These are phyloP conservation scores for Gasterosteus nipponicus DNA, from an alignment of 2,113 vertebrate genomes.

Conservation along the genomic window DNA sequence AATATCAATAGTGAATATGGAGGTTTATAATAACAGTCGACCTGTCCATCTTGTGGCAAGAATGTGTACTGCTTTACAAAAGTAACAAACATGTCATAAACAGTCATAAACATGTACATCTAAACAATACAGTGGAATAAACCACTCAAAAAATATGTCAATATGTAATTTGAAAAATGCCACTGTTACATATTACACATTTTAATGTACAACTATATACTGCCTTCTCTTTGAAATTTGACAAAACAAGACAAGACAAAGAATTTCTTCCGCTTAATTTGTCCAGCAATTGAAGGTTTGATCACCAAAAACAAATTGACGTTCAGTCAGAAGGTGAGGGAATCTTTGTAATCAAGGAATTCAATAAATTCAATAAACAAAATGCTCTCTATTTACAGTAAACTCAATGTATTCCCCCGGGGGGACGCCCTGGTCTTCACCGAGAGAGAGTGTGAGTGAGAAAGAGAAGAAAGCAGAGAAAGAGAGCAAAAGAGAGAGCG, in stretches of 20 bases:
- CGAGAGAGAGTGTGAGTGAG: background rate
- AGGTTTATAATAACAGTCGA: background rate
- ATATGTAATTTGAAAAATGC: background rate
- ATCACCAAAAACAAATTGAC: background rate
- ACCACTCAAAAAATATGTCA: background rate
- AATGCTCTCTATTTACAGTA: slow-evolving; percentile 54
- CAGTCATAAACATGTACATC: background rate
- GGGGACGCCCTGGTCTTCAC: slow-evolving; percentile 42
- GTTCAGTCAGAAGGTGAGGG: background rate
- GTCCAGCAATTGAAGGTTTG: background rate
- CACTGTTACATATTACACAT: background rate
- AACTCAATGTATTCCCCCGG: slow-evolving; percentile 53
- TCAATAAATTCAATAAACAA: slow-evolving; percentile 43
- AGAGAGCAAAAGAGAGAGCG: slow-evolving; percentile 11
- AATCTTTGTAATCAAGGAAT: slow-evolving; percentile 18
- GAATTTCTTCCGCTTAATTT: background rate
- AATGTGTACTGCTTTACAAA: slow-evolving; percentile 17
- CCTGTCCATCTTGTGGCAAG: slow-evolving; percentile 41
- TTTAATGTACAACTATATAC: background rate
- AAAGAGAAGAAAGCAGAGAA: slow-evolving; percentile 12
- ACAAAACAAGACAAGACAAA: background rate
- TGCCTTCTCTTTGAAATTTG: background rate
- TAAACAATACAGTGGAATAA: background rate
- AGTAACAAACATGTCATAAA: background rate
- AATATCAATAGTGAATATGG: background rate